Percentiles rank a stretch among this genome's conserved stretches.
Conservation (phyloP, 2,113 vertebrate species). For the Actenoides lindsayi region DNA sequence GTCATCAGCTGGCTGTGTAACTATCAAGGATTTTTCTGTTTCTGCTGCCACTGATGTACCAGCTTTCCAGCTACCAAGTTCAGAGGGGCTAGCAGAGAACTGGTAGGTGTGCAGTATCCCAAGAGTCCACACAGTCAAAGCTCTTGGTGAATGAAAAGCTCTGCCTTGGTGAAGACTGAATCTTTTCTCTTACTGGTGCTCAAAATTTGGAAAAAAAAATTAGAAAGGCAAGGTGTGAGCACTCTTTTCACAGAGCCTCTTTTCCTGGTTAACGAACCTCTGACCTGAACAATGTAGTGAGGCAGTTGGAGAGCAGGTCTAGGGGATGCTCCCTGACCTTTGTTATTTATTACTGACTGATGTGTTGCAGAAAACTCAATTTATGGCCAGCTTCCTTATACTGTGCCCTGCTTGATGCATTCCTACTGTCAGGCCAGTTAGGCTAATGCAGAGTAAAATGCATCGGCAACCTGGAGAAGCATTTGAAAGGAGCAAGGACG, state of each 20-base stretch:
- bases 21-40: background rate
- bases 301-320: background rate
- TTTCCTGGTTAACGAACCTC: background rate
- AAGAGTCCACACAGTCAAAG: background rate
- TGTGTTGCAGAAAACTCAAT: background rate
- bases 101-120: background rate
- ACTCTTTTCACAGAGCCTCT: background rate
- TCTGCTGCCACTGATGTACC: background rate
- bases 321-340: background rate
- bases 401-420: background rate
- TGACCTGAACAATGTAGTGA: background rate
- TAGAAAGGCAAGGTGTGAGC: background rate
- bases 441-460: background rate
- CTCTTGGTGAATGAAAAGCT: background rate
- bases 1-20: background rate
- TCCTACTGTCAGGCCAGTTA: background rate
- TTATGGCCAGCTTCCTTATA: background rate
- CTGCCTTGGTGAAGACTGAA: background rate
- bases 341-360: background rate
- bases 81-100: background rate
- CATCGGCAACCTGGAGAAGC: background rate
- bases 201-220: background rate
- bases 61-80: background rate
- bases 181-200: background rate
- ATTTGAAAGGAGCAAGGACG: background rate